Conservation (phyloP, 2,113 vertebrate species). For the Tragelaphus strepsiceros region DNA sequence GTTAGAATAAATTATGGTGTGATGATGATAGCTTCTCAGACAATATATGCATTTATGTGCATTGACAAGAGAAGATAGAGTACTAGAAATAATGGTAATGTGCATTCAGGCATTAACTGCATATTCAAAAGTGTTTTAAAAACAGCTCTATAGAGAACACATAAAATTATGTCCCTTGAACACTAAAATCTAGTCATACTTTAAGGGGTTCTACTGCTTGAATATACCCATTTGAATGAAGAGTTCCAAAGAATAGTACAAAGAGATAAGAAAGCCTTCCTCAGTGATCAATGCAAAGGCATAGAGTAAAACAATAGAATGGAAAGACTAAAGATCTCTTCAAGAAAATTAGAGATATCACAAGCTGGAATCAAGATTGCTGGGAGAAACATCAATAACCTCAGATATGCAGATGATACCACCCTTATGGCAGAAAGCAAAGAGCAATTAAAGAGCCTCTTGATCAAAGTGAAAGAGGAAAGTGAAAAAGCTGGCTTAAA, state of each 20-base stretch:
- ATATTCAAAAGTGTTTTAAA: conserved; percentile 30
- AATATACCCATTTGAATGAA: background rate
- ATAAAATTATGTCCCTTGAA: background rate
- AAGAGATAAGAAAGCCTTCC: background rate
- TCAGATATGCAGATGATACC: background rate
- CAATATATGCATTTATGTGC: background rate
- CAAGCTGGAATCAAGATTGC: background rate
- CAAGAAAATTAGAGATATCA: background rate
- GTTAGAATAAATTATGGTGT: background rate
- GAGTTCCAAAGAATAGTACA: background rate
- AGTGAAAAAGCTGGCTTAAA: background rate
- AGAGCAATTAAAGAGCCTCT: background rate
- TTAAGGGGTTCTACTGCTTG: background rate
- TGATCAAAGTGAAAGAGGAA: background rate
- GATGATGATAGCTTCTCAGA: background rate
- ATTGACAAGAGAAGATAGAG: background rate
- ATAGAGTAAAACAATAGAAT: background rate
- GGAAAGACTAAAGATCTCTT: background rate
- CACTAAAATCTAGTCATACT: conserved; percentile 5
- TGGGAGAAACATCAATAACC: background rate
- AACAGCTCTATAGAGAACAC: conserved; percentile 20
- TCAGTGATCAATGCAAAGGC: background rate
- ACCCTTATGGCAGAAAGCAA: background rate
- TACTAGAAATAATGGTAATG: background rate
- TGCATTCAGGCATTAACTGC: background rate